A percentile compares a stretch with the other conserved stretches of the same genome.
phyloP scores from a whole-genome alignment of 2,113 vertebrate genomes.

The Embiotoca jacksoni region DNA sequence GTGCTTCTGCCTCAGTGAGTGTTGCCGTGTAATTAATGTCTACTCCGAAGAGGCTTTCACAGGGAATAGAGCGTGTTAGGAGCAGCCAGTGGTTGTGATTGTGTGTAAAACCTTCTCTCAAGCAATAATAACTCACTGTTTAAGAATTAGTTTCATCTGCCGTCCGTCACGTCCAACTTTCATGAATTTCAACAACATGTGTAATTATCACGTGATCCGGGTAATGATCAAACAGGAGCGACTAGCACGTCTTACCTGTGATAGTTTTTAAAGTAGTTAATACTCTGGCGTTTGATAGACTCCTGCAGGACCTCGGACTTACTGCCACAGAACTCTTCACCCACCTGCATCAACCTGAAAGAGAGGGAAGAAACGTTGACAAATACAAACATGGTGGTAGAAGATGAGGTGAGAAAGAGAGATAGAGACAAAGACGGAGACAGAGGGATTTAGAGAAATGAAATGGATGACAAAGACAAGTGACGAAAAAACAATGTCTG shows the following conservation, averaged over 20 bases:
- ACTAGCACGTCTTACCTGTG: conserved; percentile 89
- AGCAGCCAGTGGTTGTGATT: neutral
- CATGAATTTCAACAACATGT: neutral
- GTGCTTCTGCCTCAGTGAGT: conserved; percentile 43
- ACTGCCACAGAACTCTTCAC: conserved; percentile 98
- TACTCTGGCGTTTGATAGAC: conserved; percentile 96
- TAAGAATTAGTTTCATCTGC: neutral
- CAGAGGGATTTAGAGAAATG: neutral
- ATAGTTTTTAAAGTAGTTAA: conserved; percentile 99
- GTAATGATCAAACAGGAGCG: neutral
- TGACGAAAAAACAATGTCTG: neutral
- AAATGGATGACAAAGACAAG: neutral
- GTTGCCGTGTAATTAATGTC: conserved; percentile 40
- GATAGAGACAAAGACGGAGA: neutral
- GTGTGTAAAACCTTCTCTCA: conserved; percentile 20
- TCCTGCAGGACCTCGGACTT: conserved; percentile 98
- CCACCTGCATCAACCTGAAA: conserved; percentile 95
- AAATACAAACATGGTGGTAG: neutral
- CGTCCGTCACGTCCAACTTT: neutral
- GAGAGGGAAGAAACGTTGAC: neutral
- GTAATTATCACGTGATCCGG: neutral
- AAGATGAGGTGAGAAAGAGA: conserved; percentile 4
- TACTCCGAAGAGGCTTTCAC: neutral
- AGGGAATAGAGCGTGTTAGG: neutral
- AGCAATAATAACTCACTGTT: neutral